phyloP scores from a whole-genome alignment of 2,888 invertebrate genomes.

The Gerris lacustris region DNA sequence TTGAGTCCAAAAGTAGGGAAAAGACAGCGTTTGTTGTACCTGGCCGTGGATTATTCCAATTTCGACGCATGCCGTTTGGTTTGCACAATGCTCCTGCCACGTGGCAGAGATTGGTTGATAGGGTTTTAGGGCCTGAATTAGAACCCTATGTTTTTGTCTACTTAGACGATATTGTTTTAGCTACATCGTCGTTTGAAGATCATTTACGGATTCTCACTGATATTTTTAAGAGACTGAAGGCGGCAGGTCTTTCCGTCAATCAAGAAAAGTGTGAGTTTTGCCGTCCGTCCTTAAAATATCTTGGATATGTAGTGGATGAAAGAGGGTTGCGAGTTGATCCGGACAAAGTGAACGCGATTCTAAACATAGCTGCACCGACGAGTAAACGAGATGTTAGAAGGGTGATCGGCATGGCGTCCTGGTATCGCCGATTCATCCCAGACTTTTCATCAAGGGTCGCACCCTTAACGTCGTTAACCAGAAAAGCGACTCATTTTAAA shows the following conservation, averaged over 20 bases:
- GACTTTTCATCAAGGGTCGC: constrained; percentile 24
- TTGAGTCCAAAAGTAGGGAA: too few species aligned
- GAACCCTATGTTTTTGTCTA: too few species aligned
- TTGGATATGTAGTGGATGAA: constrained; percentile 15
- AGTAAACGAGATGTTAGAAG: constrained; percentile 7
- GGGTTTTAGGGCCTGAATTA: too few species aligned
- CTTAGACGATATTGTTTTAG: too few species aligned
- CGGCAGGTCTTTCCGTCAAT: constrained; percentile 14
- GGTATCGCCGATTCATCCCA: constrained; percentile 27
- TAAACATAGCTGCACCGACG: neutral
- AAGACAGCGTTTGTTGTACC: too few species aligned
- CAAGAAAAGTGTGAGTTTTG: constrained; percentile 16
- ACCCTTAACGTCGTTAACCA: constrained; percentile 26
- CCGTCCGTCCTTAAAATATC: constrained; percentile 2
- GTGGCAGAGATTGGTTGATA: too few species aligned
- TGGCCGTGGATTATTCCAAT: too few species aligned
- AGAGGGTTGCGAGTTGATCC: constrained; percentile 5
- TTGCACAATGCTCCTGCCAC: too few species aligned
- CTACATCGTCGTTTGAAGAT: constrained; percentile 13
- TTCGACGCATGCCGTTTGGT: too few species aligned
- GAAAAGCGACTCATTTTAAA: constrained; percentile 17
- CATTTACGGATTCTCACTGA: constrained; percentile 6
- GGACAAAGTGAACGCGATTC: too few species aligned
- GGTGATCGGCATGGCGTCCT: constrained; percentile 17
- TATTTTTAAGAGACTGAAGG: constrained; percentile 9